These are phyloP conservation scores for Tetranychus piercei DNA, from an alignment of 2,888 invertebrate genomes.

Conservation along the genomic window DNA sequence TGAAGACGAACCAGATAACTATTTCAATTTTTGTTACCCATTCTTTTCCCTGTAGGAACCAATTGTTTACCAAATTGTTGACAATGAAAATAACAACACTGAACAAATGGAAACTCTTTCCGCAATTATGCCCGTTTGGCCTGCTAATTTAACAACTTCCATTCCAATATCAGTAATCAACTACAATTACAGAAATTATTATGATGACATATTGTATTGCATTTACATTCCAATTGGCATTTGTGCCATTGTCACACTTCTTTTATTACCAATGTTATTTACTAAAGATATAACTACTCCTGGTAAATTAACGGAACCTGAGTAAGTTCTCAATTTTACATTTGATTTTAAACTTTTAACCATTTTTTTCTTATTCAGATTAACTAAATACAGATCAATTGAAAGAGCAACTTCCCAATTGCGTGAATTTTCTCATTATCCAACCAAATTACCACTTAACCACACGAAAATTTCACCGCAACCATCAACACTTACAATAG, in stretches of 20 bases:
- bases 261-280: conserved; percentile 1
- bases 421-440: background rate
- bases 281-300: background rate
- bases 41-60: background rate
- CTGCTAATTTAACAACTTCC: background rate
- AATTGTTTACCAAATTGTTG: background rate
- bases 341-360: background rate
- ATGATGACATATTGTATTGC: background rate
- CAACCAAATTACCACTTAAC: background rate
- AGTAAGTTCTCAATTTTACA: background rate
- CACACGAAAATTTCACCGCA: background rate
- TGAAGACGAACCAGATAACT: background rate
- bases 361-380: background rate
- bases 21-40: background rate
- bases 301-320: background rate
- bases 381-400: background rate
- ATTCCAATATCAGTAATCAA: background rate
- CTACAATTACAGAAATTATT: background rate
- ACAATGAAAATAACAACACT: background rate
- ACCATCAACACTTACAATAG: background rate
- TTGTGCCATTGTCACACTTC: background rate
- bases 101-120: background rate
- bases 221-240: background rate
- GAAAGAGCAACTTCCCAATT: background rate
- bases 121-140: background rate